Base-by-base conservation (phyloP, 2,113 vertebrate genomes). In the Thunnus maccoyii region DNA sequence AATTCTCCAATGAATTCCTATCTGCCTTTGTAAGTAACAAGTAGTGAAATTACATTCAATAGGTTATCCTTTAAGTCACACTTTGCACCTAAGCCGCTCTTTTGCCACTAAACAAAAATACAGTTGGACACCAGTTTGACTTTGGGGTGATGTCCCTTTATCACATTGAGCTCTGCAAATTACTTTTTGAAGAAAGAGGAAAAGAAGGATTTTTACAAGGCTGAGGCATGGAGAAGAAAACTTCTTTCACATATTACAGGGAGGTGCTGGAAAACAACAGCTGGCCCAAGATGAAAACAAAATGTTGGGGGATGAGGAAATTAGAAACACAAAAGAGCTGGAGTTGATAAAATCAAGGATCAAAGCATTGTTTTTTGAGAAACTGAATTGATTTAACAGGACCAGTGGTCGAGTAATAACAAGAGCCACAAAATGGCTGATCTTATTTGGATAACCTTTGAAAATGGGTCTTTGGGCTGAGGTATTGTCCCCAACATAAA, bases 251-350 rank as follows among this genome's bases (percentile, higher is more conserved):
- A 88, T 80, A 90, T 86, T 87, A 83, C 83, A 86, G 80, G 90
- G 90, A 92, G 89, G 90, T 82, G 79, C 88, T 90, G 89, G 83
- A 92, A 94, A 94, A 95, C 89, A 94, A 94, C 91, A 94, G 93
- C 93, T 95, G 94, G 94, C 84, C 50, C n/a, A 1, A 88, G 94
- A 94, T 94, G 84, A 95, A 94, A 94, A 92, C 92, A 90, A 90
- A 94, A 88, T 80, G 84, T 87, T 87, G 85, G 72, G 86, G 76
- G 81, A 93, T 68, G 89, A 90, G 94, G 93, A 94, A 96, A 95
- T 95, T 94, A 92, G 80, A 95, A 95, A 95, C 92, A 93, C 87
- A 90, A 91, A 93, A 92, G 83, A 91, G 88, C 94, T 95, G 94
- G 89, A 91, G 86, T 91, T 93, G 93, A 95, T 93, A 93, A 94